Conservation (phyloP, 2,888 invertebrate genomes). For the Trachelus tabidus region DNA sequence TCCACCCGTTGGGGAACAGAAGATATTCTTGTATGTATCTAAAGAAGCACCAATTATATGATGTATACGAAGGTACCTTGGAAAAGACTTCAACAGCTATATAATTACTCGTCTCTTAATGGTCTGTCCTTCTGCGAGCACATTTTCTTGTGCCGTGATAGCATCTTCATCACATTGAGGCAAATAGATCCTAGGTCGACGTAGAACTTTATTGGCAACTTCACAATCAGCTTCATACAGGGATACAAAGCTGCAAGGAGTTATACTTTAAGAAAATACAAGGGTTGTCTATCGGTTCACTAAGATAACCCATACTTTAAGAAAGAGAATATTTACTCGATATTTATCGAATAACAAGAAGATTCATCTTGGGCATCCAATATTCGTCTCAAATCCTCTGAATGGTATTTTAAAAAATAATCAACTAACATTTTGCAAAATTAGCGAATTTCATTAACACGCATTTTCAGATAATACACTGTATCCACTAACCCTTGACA, state of each 20-base stretch:
- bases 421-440: slow-evolving; percentile 58
- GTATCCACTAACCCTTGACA: neutral
- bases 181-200: slow-evolving; percentile 73
- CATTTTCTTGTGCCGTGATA: slow-evolving; percentile 71
- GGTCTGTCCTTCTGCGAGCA: slow-evolving; percentile 66
- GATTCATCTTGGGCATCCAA: slow-evolving; percentile 71
- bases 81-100: slow-evolving; percentile 1
- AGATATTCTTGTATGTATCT: slow-evolving; percentile 45
- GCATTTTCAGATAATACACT: neutral
- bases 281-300: neutral
- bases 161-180: slow-evolving; percentile 74
- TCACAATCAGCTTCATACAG: slow-evolving; percentile 77
- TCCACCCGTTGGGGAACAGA: slow-evolving; percentile 72
- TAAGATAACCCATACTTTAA: neutral
- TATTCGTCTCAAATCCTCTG: slow-evolving; percentile 72
- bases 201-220: slow-evolving; percentile 76
- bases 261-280: neutral
- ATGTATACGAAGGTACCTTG: neutral
- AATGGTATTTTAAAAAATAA: slow-evolving; percentile 73
- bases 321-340: slow-evolving; percentile 73
- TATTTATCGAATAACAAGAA: slow-evolving; percentile 74
- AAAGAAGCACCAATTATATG: neutral
- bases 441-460: neutral
- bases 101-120: slow-evolving; percentile 71
- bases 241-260: slow-evolving; percentile 74